These are phyloP conservation scores for Gryllus bimaculatus DNA, from an alignment of 1,140 invertebrate species.

Conservation along the genomic window DNA sequence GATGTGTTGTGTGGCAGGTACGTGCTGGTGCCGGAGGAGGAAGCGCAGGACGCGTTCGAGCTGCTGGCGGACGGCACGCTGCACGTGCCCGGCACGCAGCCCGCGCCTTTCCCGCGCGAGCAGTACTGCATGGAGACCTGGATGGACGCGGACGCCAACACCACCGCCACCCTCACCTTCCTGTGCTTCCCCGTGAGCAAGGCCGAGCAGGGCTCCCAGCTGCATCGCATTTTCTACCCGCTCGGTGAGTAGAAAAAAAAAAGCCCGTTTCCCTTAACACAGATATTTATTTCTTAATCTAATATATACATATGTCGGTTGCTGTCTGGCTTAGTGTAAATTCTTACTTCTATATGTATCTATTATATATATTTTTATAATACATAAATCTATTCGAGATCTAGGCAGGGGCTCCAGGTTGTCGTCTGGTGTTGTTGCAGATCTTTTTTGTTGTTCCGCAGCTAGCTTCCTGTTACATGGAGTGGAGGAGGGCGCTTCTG, in stretches of 20 bases:
- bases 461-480: too few relatives aligned
- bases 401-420: too few relatives aligned
- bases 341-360: too few relatives aligned
- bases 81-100: conserved; percentile 35
- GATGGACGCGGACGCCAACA: conserved; percentile 32
- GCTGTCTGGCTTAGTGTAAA: too few relatives aligned
- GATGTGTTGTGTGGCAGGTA: neutral
- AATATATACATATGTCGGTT: too few relatives aligned
- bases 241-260: neutral
- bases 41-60: conserved; percentile 43
- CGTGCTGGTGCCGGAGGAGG: conserved; percentile 39
- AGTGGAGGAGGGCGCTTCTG: too few relatives aligned
- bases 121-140: neutral
- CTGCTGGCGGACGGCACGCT: conserved; percentile 48
- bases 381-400: too few relatives aligned
- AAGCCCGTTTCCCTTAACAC: too few relatives aligned
- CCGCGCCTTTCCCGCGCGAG: neutral
- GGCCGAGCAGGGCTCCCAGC: neutral
- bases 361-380: too few relatives aligned
- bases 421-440: too few relatives aligned
- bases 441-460: too few relatives aligned
- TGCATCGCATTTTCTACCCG: neutral
- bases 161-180: conserved; percentile 43
- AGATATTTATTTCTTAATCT: too few relatives aligned
- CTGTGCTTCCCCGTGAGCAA: conserved; percentile 30